Conservation (phyloP, 2,113 vertebrate genomes). For the Blennius ocellaris region DNA sequence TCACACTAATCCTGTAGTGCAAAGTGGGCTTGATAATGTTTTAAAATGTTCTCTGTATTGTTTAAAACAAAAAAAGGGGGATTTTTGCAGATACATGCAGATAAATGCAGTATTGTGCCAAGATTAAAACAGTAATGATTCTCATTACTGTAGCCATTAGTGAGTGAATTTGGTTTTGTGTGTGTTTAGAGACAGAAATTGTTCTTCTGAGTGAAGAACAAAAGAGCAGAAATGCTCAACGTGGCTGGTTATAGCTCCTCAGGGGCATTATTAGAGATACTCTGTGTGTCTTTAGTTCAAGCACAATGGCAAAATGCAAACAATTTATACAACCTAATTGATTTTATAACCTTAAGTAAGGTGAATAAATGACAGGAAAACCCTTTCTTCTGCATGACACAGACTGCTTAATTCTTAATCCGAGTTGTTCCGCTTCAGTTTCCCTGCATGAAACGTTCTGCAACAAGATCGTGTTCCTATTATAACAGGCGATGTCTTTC, state of each 20-base stretch:
- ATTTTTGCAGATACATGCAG: background rate
- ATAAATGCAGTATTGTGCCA: background rate
- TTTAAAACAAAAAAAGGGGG: constrained; percentile 2
- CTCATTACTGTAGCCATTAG: background rate
- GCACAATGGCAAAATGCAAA: constrained; percentile 3
- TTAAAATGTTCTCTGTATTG: background rate
- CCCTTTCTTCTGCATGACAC: too few species aligned
- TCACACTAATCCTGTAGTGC: too few species aligned
- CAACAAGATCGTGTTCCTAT: background rate
- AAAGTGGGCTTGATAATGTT: background rate
- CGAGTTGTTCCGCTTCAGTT: background rate
- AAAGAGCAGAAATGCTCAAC: background rate
- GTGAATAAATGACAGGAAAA: background rate
- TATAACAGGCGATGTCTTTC: constrained; percentile 4
- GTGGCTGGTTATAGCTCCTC: background rate
- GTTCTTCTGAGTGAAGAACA: background rate
- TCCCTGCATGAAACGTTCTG: constrained; percentile 1
- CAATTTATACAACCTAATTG: background rate
- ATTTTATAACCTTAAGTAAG: background rate
- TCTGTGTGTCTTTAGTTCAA: background rate
- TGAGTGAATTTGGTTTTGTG: background rate
- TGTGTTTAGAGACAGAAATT: background rate
- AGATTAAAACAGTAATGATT: background rate
- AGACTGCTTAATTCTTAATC: background rate
- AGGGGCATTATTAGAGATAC: background rate